Conservation (phyloP, 2,797 vertebrate genomes). For the Spheniscus humboldti region DNA sequence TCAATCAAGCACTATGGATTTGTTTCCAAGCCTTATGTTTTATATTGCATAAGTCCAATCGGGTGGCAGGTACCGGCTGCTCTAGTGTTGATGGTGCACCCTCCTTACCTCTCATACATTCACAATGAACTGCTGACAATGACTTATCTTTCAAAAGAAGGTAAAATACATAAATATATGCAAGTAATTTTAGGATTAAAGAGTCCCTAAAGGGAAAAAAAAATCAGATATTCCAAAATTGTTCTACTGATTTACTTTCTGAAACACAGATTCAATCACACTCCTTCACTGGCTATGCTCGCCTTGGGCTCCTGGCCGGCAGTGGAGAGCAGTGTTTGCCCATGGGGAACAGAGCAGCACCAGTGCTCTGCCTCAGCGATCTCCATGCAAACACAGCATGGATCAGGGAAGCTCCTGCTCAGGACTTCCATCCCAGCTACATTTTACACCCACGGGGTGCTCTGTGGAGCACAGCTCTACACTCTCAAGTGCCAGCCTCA, state of each 20-base stretch:
- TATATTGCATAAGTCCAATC: background rate
- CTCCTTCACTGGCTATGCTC: background rate
- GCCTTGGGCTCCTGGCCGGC: background rate
- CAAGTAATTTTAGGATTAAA: background rate
- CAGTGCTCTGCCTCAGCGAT: fast-evolving
- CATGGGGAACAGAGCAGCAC: background rate
- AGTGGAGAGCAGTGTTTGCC: background rate
- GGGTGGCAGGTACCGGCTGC: background rate
- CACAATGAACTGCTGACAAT: background rate
- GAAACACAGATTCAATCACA: background rate
- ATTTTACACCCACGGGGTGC: background rate
- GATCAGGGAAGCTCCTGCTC: background rate
- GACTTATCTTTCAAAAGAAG: background rate
- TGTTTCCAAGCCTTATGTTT: background rate
- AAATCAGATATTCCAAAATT: background rate
- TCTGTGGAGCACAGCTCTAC: background rate
- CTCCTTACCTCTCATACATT: background rate
- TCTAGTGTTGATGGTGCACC: background rate
- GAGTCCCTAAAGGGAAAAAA: background rate
- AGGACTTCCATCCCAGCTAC: background rate
- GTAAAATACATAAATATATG: background rate
- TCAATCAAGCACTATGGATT: background rate
- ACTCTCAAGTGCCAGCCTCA: background rate
- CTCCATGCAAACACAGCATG: background rate
- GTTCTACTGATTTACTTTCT: background rate